Evolutionary conservation across 35 echinoderm and acorn worm species (phyloP).

Genomic region (Heliocidaris erythrogramma): DNA sequence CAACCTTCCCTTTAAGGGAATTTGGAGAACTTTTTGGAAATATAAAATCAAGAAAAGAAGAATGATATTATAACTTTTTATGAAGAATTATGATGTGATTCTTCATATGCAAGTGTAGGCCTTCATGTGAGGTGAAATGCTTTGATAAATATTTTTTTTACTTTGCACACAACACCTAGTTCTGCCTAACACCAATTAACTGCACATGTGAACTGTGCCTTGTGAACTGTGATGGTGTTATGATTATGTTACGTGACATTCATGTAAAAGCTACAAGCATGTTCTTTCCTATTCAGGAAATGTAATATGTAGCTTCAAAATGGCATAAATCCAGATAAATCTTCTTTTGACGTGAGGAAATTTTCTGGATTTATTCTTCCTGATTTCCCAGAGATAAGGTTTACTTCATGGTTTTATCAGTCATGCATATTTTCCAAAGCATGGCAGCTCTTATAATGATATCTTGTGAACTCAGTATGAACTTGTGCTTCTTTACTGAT

Average conservation of each 20-base stretch:
- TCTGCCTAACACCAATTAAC: too few species aligned
- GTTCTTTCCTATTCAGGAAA: background rate
- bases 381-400: background rate
- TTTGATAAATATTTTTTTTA: too few species aligned
- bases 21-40: background rate
- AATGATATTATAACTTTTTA: background rate
- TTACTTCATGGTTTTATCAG: background rate
- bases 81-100: background rate
- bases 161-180: background rate
- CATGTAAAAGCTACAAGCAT: background rate
- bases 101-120: background rate
- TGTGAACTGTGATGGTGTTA: background rate
- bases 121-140: too few species aligned
- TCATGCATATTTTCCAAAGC: background rate
- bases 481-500: background rate
- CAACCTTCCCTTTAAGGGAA: too few species aligned
- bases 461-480: background rate
- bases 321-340: slow-evolving; percentile 3
- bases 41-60: background rate
- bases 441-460: background rate
- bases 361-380: background rate
- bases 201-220: background rate
- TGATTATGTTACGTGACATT: background rate
- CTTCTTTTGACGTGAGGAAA: slow-evolving; percentile 2
- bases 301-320: background rate